These are phyloP conservation scores for Trypoxylon attenuatum DNA, from an alignment of 2,888 invertebrate genomes.

Conservation along the genomic window DNA sequence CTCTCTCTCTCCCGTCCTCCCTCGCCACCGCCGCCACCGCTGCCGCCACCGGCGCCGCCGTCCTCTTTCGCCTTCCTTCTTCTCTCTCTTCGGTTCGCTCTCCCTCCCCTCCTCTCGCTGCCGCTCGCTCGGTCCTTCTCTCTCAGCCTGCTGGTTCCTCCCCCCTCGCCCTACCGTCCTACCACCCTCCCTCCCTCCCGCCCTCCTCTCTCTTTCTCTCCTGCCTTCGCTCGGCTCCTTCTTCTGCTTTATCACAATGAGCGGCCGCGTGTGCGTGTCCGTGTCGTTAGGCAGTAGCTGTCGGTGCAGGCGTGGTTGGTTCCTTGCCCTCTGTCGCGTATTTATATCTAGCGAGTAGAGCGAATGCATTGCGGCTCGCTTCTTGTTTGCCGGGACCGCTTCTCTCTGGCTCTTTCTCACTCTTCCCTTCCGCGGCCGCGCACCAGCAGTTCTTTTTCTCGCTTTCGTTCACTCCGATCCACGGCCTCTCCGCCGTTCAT, in stretches of 20 bases:
- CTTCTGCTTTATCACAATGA: constrained; percentile 62
- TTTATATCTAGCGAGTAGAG: constrained; percentile 68
- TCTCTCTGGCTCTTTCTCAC: constrained; percentile 23
- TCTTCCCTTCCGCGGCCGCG: constrained; percentile 11
- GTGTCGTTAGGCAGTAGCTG: constrained; percentile 64
- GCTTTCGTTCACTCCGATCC: not conserved
- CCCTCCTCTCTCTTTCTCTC: constrained; percentile 13
- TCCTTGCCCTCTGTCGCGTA: constrained; percentile 71
- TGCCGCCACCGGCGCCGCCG: constrained; percentile 2
- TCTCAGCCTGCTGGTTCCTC: not conserved
- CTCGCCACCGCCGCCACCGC: constrained; percentile 3
- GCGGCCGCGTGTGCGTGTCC: constrained; percentile 54
- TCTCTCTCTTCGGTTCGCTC: not conserved
- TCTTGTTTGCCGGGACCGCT: constrained; percentile 58
- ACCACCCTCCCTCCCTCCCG: constrained; percentile 15
- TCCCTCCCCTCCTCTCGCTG: constrained; percentile 7
- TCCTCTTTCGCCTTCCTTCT: constrained; percentile 4
- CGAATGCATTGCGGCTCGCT: constrained; percentile 61
- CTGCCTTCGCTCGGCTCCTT: constrained; percentile 24
- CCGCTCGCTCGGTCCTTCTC: constrained; percentile 3
- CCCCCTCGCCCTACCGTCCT: not conserved
- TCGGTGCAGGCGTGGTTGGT: constrained; percentile 65
- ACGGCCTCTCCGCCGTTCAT: not conserved
- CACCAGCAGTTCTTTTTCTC: constrained; percentile 4
- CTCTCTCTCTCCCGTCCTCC: not conserved